phyloP scores from a whole-genome alignment of 2,888 invertebrate species.

The Lepidocyrtinus sp. region DNA sequence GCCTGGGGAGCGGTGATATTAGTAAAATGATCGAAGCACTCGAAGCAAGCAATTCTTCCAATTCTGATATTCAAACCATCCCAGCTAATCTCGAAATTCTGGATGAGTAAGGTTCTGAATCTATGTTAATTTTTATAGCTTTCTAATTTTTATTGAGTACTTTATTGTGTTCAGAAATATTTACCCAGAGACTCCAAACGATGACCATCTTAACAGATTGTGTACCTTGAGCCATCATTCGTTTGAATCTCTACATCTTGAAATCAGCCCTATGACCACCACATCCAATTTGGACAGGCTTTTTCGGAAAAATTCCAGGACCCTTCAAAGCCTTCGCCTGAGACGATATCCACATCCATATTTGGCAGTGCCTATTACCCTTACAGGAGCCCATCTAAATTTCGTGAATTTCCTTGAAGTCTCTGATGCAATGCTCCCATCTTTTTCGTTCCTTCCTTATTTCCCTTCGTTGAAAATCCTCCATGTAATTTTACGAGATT shows the following conservation, averaged over 20 bases:
- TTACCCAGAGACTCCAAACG: conserved; percentile 42
- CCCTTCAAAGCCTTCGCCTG: conserved; percentile 26
- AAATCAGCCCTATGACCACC: conserved; percentile 26
- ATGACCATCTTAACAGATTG: conserved; percentile 25
- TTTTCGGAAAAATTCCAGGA: background rate
- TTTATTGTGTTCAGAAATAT: conserved; percentile 31
- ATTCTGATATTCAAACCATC: no score
- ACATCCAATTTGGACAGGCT: conserved; percentile 8
- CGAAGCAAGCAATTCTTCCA: background rate
- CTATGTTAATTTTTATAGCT: background rate
- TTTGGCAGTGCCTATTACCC: background rate
- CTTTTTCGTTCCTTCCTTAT: conserved; percentile 35
- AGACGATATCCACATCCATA: conserved; percentile 35
- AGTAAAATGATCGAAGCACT: conserved; percentile 23
- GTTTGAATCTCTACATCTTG: conserved; percentile 35
- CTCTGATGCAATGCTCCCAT: conserved; percentile 28
- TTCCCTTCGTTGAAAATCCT: conserved; percentile 25
- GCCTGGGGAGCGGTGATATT: conserved; percentile 23
- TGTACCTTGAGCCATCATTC: background rate
- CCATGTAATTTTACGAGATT: conserved; percentile 39
- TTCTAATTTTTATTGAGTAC: no score
- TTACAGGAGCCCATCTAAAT: no score
- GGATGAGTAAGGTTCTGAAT: conserved; percentile 47
- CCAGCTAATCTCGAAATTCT: conserved; percentile 51
- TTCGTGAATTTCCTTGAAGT: conserved; percentile 31